Evolutionary conservation across 1,140 invertebrate species (phyloP).

Genomic region (Bactericera cockerelli): DNA sequence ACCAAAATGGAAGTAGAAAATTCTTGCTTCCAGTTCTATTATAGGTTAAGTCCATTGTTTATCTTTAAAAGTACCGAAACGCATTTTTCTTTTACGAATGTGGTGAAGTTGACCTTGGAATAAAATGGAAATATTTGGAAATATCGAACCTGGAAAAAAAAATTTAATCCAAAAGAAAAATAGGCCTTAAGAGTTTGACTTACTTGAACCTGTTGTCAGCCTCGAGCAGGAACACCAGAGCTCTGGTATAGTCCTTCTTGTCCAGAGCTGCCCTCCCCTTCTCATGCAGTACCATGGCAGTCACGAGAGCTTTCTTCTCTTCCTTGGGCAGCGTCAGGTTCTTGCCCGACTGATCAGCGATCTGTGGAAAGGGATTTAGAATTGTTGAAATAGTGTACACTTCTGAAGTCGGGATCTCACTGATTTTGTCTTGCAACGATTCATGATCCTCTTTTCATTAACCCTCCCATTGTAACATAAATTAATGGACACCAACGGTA

Average conservation of each 20-base stretch:
- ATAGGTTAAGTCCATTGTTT: no score
- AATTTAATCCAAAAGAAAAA: no score
- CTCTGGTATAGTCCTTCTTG: slow-evolving; percentile 44
- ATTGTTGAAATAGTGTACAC: background rate
- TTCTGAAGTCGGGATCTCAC: background rate
- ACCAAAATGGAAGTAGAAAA: no score
- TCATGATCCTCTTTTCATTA: background rate
- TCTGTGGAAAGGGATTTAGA: slow-evolving; percentile 31
- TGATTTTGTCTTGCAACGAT: slow-evolving; percentile 10
- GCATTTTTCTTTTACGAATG: no score
- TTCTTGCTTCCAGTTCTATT: no score
- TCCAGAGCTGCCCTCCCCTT: slow-evolving; percentile 50
- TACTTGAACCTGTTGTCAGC: slow-evolving; percentile 57
- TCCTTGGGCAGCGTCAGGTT: slow-evolving; percentile 44
- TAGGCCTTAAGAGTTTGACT: no score
- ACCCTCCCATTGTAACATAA: no score
- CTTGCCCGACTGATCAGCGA: slow-evolving; percentile 62
- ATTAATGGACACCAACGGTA: no score
- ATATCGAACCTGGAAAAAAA: no score
- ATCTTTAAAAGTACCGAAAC: no score
- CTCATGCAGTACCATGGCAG: slow-evolving; percentile 61
- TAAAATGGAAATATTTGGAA: no score
- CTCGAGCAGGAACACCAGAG: slow-evolving; percentile 53
- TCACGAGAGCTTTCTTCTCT: slow-evolving; percentile 47
- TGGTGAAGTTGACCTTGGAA: no score